These are phyloP conservation scores for Smutsia temminckii DNA, from an alignment of 2,797 vertebrate genomes.

Conservation along the genomic window DNA sequence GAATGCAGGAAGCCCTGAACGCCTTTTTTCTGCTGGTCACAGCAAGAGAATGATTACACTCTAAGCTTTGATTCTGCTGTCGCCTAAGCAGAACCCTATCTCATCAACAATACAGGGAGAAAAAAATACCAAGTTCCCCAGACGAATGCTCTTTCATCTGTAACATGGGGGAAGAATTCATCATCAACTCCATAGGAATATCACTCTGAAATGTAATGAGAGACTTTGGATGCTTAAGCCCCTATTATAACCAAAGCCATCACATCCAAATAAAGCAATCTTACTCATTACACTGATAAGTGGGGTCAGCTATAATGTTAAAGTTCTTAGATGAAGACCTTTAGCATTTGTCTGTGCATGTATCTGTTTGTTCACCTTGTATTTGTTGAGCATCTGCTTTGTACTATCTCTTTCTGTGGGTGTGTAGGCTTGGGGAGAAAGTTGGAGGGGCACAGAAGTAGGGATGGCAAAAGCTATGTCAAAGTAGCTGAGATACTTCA, in stretches of 20 bases:
- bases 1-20: not conserved
- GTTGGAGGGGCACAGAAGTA: not conserved
- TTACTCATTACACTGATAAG: not conserved
- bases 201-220: not conserved
- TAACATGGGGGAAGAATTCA: not conserved
- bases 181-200: not conserved
- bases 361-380: not conserved
- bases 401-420: not conserved
- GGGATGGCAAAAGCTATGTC: not conserved
- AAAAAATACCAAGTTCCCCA: not conserved
- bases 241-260: not conserved
- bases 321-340: not conserved
- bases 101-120: not conserved
- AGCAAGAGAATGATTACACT: not conserved
- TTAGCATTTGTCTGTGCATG: not conserved
- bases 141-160: not conserved
- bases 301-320: not conserved
- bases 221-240: not conserved
- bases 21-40: not conserved
- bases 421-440: not conserved
- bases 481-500: not conserved
- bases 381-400: not conserved
- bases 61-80: constrained; percentile 2
- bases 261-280: not conserved
- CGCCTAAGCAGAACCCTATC: not conserved